Evolutionary conservation across 2,888 invertebrate genomes (phyloP), one percentile per base, ranked within the genome.

Genomic region (Andrena bucephala): DNA sequence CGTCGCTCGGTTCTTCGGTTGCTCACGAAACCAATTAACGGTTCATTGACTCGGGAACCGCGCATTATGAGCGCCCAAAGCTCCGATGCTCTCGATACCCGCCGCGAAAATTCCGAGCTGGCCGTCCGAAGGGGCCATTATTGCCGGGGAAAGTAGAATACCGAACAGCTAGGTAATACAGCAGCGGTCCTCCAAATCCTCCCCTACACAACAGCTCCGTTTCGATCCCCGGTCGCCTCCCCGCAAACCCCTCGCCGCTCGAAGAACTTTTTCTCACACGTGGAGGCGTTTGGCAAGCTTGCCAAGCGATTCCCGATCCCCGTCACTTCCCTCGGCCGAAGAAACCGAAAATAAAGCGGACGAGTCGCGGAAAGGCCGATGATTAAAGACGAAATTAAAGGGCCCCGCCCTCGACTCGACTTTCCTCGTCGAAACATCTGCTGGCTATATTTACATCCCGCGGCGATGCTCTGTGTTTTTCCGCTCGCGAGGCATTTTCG

Each of bases 1-100:
- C 71, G 67, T 42, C 52, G 20, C 31, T 16, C 67, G 67, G 54
- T 71, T 31, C 48, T 67, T 62, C 52, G 71, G 62, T 70, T 80
- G 71, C 71, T 71, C 80, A 54, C 71, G 77, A 67, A 80, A 80
- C 66, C 67, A 77, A 80, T 80, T 71, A 77, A 71, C 80, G 71
- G 80, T 67, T 71, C 80, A 67, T 77, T 67, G 77, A 77, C 77
- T 77, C 80, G 80, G 48, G 62, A 77, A 62, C 71, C 48, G 77
- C 65, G 71, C 54, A 67, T 80, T 77, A 80, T 36, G 66, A 71
- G 77, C 71, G 62, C 36, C 66, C 62, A 77, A 77, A 67, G 54
- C 13, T 27, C 76, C 59, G 77, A 62, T 60, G 36, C 67, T 66
- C 59, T 10, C 77, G 70, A 77, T 80, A 70, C 66, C 71, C 71